Evolutionary conservation across 2,113 vertebrate species (phyloP), one percentile per base, ranked within the genome.

Genomic region (Aphyosemion australe): DNA sequence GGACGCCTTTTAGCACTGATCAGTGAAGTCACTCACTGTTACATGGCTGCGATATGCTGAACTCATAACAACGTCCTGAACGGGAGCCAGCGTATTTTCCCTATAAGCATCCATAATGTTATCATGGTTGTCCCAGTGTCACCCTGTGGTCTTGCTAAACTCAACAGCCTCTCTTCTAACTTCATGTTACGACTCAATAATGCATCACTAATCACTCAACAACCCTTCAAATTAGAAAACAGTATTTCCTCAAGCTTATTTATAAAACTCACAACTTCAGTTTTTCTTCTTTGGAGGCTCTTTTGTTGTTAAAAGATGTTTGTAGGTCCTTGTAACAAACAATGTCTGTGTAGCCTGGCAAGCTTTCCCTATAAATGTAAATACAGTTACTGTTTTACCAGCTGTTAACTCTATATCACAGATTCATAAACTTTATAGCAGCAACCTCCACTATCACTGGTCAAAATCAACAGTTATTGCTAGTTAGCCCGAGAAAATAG

Each of bases 71-170:
- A n/a, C n/a, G 26, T 26, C 1, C 26, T 26, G 26, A 26, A 26
- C 3, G 26, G 26, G 26, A 26, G n/a, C n/a, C n/a, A n/a, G n/a
- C n/a, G n/a, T n/a, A n/a, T n/a, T n/a, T n/a, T n/a, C n/a, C n/a
- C n/a, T n/a, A n/a, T n/a, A n/a, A n/a, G n/a, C n/a, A n/a, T 2
- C 37, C 55, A 21, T 66, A 63, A 45, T 39, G 49, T 15, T 45
- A 54, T 63, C 37, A 37, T 21, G 15, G 15, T 61, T 34, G 64
- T 67, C 34, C 64, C 62, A 71, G 19, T 37, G 50, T 58, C 46
- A 51, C 10, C 45, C 10, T 47, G 43, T 42, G 31, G 60, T 52
- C 41, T 34, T 62, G 13, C 49, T 41, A 69, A 60, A 53, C 26
- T 4, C 3, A 26, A 26, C 26, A 26, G 26, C 26, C 26, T 64